Evolutionary conservation across 2,113 vertebrate genomes (phyloP), one percentile per base, ranked within the genome.

Genomic region (Daubentonia madagascariensis): DNA sequence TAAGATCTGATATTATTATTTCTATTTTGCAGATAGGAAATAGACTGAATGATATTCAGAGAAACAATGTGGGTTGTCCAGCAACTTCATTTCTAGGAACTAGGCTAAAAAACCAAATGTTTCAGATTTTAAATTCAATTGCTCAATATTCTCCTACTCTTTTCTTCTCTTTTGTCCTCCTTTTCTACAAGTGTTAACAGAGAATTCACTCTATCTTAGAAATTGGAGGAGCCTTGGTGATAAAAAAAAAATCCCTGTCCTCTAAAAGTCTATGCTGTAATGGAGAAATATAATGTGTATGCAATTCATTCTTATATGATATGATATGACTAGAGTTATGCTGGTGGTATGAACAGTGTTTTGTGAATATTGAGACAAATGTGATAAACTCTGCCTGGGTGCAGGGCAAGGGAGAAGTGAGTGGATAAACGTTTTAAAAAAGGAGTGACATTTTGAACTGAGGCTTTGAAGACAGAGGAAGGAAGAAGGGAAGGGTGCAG

Each of bases 51-150:
- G 76, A 90, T 70, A 80, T 18, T 72, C 50, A 73, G 79, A 78
- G 45, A 59, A 85, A 79, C 4, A 23, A 45, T 32, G 25, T 67
- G 43, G 8, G 25, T 57, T 89, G 37, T 54, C 14, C 3, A 43
- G 30, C 20, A 25, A 68, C 22, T 59, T 85, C 23, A 14, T 72
- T 65, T 91, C 76, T 86, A 57, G 81, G 89, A 80, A 73, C 30
- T 25, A 65, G 43, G 32, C 37, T 76, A 91, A 67, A 57, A 61
- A 83, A 20, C 17, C 72, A 81, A 0, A 17, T 83, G 45, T 83
- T 32, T 32, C 70, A 76, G 54, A 83, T 80, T 97, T 37, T 85
- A 85, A 89, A 72, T 30, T 92, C 28, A 83, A 20, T 92, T 79
- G 52, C 32, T 84, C 73, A 97, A 54, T 22, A 83, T 54, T 30